Conservation (phyloP, 1,140 invertebrate genomes). For the Lerema accius region DNA sequence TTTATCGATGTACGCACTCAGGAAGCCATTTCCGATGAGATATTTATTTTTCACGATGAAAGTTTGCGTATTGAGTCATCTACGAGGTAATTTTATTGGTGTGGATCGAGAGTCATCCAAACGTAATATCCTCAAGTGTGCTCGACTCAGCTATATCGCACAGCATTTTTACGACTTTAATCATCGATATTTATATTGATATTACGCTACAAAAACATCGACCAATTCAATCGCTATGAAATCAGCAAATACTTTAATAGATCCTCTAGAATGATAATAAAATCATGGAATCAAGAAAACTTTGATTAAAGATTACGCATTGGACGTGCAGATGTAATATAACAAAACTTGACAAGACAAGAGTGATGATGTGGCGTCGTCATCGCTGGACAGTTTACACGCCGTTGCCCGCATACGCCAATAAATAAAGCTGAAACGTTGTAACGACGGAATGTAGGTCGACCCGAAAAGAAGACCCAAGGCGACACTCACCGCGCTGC, state of each 20-base stretch:
- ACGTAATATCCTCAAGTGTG: constrained; percentile 38
- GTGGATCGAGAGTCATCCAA: constrained; percentile 40
- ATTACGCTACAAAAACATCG: not conserved
- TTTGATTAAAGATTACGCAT: constrained; percentile 3
- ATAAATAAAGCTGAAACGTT: constrained; percentile 42
- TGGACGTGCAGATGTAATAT: constrained; percentile 14
- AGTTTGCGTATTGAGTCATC: constrained; percentile 41
- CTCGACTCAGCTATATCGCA: constrained; percentile 37
- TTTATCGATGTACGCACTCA: constrained; percentile 21
- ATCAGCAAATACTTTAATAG: not conserved
- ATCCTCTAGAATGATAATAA: too few species aligned
- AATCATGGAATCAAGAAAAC: not conserved
- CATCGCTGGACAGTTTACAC: constrained; percentile 34
- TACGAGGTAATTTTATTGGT: constrained; percentile 46
- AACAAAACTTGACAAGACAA: constrained; percentile 9
- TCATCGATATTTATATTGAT: constrained; percentile 60
- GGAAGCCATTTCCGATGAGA: constrained; percentile 16
- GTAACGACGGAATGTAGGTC: constrained; percentile 46
- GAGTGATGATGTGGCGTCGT: constrained; percentile 27
- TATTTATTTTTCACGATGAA: constrained; percentile 34
- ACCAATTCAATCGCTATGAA: not conserved
- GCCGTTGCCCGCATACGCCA: constrained; percentile 28
- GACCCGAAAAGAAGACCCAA: constrained; percentile 41
- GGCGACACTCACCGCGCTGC: constrained; percentile 47
- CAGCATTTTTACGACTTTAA: constrained; percentile 48